Base-by-base conservation (phyloP, 2,113 vertebrate genomes). In the Etheostoma spectabile region DNA sequence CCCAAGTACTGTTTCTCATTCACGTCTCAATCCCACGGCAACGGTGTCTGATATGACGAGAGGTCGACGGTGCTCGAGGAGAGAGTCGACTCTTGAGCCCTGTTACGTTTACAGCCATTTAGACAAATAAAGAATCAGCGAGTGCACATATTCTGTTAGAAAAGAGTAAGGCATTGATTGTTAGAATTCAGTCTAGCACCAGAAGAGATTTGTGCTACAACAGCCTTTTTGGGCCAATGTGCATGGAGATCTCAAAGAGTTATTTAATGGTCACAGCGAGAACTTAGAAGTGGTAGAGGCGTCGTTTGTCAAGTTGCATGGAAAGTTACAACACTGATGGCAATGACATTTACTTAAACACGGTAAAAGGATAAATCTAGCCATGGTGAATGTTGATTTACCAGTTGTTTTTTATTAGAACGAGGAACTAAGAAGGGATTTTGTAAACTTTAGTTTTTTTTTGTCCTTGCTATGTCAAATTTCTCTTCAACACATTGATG, bases 81-180 rank as follows among this genome's bases (percentile, higher is more conserved):
- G 66, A 18, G 76, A 8, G 83, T 66, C 59, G 72, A 86, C 83
- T 51, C 38, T 8, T 69, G 74, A 93, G 90, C 92, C 93, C 92
- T 92, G 84, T 88, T 27, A 77, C 27, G 80, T 88, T 84, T 85
- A 86, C 86, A 89, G 90, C 88, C 78, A 74, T 79, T 80, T 38
- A 83, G 83, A 93, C 81, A 52, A 80, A 74, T 85, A 93, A 90
- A 92, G 81, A 94, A 66, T 68, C 93, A 88, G 93, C 91, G 92
- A 93, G 94, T 82, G 90, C 79, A 91, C 83, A 90, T 80, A 38
- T 59, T 90, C 93, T 87, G 80, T 91, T 96, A 96, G 96, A 96
- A 91, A 96, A 91, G 87, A 94, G 94, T 98, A 98, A 99, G 97
- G 97, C 97, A 97, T 97, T 94, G 65, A 96, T 96, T 92, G 85